Evolutionary conservation across 2,113 vertebrate genomes (phyloP), one percentile per base, ranked within the genome.

Genomic region (Mugil cephalus): DNA sequence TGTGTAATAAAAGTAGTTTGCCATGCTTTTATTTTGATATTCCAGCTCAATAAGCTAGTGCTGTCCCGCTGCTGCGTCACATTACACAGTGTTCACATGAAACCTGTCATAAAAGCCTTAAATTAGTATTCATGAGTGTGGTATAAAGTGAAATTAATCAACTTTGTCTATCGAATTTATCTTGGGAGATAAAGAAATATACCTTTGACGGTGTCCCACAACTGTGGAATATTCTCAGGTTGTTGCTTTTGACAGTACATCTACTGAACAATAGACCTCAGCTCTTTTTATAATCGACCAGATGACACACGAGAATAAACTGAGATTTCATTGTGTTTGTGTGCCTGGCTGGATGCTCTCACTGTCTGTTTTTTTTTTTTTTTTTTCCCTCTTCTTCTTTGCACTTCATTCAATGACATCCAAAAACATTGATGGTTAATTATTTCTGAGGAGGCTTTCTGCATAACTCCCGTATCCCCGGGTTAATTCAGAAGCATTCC

Each of bases 341-440:
- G 69, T 40, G 60, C 35, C 70, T 48, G 51, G 63, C 64, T 85
- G 13, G 65, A 82, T 67, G 47, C 52, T 73, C 60, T 78, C 55
- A 51, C 69, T 67, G 17, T 63, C 51, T 65, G 2, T 47, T 53
- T 71, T 51, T 45, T 64, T 71, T 34, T 46, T 46, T 47, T n/a
- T 56, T 30, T 63, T 8, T 52, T 13, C 5, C 15, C 10, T 38
- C 51, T 19, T n/a, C 7, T 43, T 66, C 43, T 69, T 72, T 59
- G 68, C 58, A 69, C 56, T 76, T 91, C 82, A 87, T 82, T 83
- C 60, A 52, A 34, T 92, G 87, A 91, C 83, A 86, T 85, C 72
- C 62, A 82, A 88, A 80, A 88, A 87, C 83, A 88, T 86, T 91
- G 86, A 93, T 90, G 87, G 88, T 91, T 93, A 92, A 94, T 94